Evolutionary conservation across 1,140 invertebrate species (phyloP).

Genomic region (Dendroctonus valens): DNA sequence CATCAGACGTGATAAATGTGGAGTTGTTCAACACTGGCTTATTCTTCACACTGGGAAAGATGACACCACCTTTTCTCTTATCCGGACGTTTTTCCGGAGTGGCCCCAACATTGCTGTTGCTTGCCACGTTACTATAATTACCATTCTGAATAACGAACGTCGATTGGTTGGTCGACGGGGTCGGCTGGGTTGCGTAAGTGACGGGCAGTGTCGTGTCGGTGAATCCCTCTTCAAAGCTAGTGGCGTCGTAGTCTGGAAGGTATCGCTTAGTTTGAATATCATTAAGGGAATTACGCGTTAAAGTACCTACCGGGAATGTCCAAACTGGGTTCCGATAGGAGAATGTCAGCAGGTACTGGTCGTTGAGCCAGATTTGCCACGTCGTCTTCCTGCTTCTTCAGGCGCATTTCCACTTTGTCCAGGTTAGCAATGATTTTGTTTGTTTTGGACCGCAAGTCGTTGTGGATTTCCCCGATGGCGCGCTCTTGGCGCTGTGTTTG

Average conservation of each 20-base stretch:
- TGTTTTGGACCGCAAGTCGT: slow-evolving; percentile 75
- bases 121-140: slow-evolving; percentile 36
- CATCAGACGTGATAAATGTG: slow-evolving; percentile 72
- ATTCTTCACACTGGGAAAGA: slow-evolving; percentile 88
- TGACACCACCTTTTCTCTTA: slow-evolving; percentile 72
- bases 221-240: slow-evolving; percentile 37
- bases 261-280: not conserved
- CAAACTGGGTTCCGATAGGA: slow-evolving; percentile 64
- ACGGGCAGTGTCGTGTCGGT: slow-evolving; percentile 46
- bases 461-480: slow-evolving; percentile 83
- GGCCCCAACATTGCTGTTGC: slow-evolving; percentile 47
- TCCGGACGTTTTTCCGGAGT: slow-evolving; percentile 51
- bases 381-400: slow-evolving; percentile 81
- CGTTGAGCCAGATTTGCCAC: slow-evolving; percentile 69
- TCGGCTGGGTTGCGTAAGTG: slow-evolving; percentile 45
- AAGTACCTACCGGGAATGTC: slow-evolving; percentile 22
- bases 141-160: slow-evolving; percentile 41
- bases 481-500: slow-evolving; percentile 84
- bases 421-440: slow-evolving; percentile 86
- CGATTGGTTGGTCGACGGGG: slow-evolving; percentile 46
- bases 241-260: slow-evolving; percentile 65
- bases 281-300: too few relatives aligned
- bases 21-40: slow-evolving; percentile 81
- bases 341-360: slow-evolving; percentile 67
- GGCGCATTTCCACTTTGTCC: slow-evolving; percentile 76